Evolutionary conservation across 2,113 vertebrate species (phyloP), one percentile per base, ranked within the genome.

Genomic region (Kryptolebias marmoratus): DNA sequence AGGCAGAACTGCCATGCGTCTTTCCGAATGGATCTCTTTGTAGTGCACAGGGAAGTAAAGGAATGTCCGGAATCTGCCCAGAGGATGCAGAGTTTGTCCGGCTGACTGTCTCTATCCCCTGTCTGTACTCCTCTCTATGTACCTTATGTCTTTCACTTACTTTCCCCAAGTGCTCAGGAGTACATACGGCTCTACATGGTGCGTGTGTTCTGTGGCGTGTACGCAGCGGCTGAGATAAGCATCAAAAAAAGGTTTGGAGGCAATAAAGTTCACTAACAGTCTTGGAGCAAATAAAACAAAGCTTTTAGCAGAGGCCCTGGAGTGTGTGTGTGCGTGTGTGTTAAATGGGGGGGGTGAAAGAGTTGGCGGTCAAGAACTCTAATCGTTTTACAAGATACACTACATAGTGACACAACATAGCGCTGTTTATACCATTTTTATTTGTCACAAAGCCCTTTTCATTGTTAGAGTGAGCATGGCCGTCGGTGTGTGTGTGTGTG

Each of bases 31-130:
- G 72, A 55, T 88, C 48, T 84, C 75, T 87, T 82, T 91, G 89
- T 83, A 88, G 88, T 83, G 76, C 80, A 75, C 83, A 89, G 81
- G 88, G 89, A 89, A 89, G 82, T 88, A 28, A 30, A 90, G 86
- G 90, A 91, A 92, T 92, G 88, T 88, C 71, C 86, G 83, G 91
- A 91, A 92, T 91, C 81, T 87, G 83, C 68, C 81, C 76, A 79
- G 84, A 88, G 87, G 84, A 87, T 68, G 74, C 80, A 83, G 68
- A 65, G 80, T 88, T 73, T 79, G 81, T 87, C 82, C 64, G 54
- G 74, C 82, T 72, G 79, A 30, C 75, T 70, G 59, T 45, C 73
- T 59, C 64, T 36, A 56, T 54, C 64, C 64, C 27, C 47, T 32
- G 22, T 45, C 31, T 47, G 47, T 8, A 55, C 68, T 55, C 47